phyloP scores from a whole-genome alignment of 2,113 vertebrate genomes.

The Tetraodon nigroviridis region DNA sequence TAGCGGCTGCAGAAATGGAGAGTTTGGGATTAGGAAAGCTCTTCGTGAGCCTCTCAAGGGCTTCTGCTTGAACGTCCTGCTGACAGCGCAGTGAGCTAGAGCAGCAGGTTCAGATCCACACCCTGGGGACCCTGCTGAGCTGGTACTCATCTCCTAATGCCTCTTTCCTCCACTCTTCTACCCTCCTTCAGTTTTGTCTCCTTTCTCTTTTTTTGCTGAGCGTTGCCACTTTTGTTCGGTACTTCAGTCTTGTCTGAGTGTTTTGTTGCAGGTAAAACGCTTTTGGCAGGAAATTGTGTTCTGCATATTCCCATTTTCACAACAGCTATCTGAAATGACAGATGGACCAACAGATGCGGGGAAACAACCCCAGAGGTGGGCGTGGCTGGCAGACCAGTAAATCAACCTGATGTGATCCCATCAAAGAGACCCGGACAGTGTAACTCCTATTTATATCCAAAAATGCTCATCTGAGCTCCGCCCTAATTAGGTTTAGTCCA shows the following conservation, averaged over 20 bases:
- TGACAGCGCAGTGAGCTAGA: constrained; percentile 57
- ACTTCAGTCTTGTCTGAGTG: neutral
- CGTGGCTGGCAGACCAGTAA: neutral
- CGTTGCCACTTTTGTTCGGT: neutral
- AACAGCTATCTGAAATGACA: constrained; percentile 30
- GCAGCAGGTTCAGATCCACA: constrained; percentile 63
- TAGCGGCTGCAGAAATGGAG: constrained; percentile 12
- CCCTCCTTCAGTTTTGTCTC: constrained; percentile 13
- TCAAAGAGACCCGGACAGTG: constrained; percentile 9
- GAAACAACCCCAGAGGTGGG: neutral
- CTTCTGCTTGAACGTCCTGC: constrained; percentile 35
- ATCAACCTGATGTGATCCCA: neutral
- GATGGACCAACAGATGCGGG: constrained; percentile 27
- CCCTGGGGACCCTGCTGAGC: constrained; percentile 29
- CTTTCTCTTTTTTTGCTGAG: neutral
- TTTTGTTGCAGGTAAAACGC: neutral
- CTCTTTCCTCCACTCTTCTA: constrained; percentile 38
- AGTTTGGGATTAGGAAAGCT: neutral
- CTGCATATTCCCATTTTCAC: constrained; percentile 19
- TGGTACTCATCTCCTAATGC: constrained; percentile 32
- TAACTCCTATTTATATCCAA: constrained; percentile 5
- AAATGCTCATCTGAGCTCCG: neutral
- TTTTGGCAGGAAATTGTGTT: constrained; percentile 7
- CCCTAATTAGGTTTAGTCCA: no score
- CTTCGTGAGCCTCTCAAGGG: constrained; percentile 6